phyloP scores from a whole-genome alignment of 2,888 invertebrate species.

The Scaptomyza parva region DNA sequence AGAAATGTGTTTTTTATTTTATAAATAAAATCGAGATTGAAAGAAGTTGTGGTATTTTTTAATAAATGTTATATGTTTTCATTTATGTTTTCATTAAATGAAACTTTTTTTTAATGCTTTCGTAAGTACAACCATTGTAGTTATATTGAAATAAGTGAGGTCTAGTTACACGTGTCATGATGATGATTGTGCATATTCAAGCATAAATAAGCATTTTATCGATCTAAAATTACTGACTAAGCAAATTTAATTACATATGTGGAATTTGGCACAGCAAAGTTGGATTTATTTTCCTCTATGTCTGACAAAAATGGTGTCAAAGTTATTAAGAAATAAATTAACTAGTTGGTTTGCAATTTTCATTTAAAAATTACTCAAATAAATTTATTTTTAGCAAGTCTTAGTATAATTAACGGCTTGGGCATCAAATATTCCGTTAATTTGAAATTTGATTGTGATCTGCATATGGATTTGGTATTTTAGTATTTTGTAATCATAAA shows the following conservation, averaged over 20 bases:
- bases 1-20: slow-evolving; percentile 76
- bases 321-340: not conserved
- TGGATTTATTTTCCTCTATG: not conserved
- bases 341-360: not conserved
- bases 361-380: not conserved
- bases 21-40: slow-evolving; percentile 75
- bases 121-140: slow-evolving; percentile 4
- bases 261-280: slow-evolving; percentile 16
- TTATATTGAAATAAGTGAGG: slow-evolving; percentile 1
- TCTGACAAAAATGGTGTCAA: not conserved
- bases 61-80: not conserved
- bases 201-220: slow-evolving; percentile 30
- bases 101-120: slow-evolving; percentile 12
- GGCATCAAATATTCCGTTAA: not conserved
- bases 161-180: slow-evolving; percentile 22
- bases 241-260: slow-evolving; percentile 17
- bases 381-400: not conserved
- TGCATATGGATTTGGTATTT: slow-evolving; percentile 8
- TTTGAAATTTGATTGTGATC: slow-evolving; percentile 2
- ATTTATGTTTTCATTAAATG: not conserved
- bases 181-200: slow-evolving; percentile 32
- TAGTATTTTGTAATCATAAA: slow-evolving; percentile 21
- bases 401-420: not conserved
- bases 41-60: slow-evolving; percentile 14
- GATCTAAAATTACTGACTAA: slow-evolving; percentile 28